Evolutionary conservation across 1,140 invertebrate genomes (phyloP), one percentile per base, ranked within the genome.

Genomic region (Anadara kagoshimensis): DNA sequence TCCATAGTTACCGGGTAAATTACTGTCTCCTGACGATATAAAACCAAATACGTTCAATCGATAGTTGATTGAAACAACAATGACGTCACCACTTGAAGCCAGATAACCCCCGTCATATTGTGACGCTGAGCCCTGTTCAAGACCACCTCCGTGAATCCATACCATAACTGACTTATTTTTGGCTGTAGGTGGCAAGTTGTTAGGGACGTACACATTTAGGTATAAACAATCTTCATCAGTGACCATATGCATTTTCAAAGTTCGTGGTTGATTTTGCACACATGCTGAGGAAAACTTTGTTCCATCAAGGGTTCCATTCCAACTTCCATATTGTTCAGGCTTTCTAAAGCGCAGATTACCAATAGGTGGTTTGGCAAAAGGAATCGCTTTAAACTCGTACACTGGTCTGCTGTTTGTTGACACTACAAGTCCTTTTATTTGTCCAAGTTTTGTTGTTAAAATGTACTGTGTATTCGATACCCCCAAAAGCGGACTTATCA

Each of bases 1-100:
- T 41, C 79, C 85, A 56, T 72, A 76, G 63, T 86, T 86, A 14
- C 83, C 85, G 47, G 56, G 44, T 8, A 45, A 24, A 41, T 59
- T 20, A 18, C 51, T 36, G 22, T 77, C 41, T 4, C 51, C 69
- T n/a, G 61, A 41, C 8, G 53, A 58, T 2, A 77, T 36, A 29
- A 77, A 77, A 5, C 78, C 94, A 90, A 73, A 93, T 91, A 16
- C 92, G 41, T 93, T 92, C 64, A 94, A 90, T 88, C 95, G 92
- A 79, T 94, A 96, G 84, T 96, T 96, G 0, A 93, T 89, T 0
- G 93, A 92, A 3, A 96, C 94, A 0, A 95, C 89, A 24, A 81
- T 76, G 11, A 96, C 85, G 5, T 96, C 90, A 95, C 85, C 0
- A 96, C 83, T 78, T 92, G 92, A 75, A 94, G 92, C 0, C 11